Percentiles rank a stretch among this genome's conserved stretches.
Evolutionary conservation across 2,797 vertebrate genomes (phyloP).

Genomic region (Monodelphis domestica): DNA sequence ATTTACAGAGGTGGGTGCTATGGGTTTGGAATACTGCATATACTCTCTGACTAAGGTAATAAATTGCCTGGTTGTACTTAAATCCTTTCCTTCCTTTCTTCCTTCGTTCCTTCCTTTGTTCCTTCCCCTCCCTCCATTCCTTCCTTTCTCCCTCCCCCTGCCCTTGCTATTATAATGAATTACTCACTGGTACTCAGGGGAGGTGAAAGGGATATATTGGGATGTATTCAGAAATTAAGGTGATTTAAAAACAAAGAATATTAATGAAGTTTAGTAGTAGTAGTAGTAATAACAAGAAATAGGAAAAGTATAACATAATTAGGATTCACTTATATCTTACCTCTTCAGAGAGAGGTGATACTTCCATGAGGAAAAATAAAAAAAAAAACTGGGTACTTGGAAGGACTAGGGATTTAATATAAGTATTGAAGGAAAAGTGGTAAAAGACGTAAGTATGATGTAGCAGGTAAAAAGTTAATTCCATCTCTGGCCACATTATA

Average conservation of each 20-base stretch:
- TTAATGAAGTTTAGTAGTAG: neutral
- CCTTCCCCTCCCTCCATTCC: too few relatives aligned
- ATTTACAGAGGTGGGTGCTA: neutral
- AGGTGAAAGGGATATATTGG: neutral
- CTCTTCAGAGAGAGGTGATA: neutral
- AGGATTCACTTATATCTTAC: neutral
- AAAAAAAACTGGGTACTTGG: neutral
- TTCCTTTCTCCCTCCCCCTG: too few relatives aligned
- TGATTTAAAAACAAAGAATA: neutral
- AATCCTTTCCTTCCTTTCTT: neutral
- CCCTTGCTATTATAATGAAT: neutral
- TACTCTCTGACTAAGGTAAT: neutral
- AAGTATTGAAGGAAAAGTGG: neutral
- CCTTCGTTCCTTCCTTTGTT: too few relatives aligned
- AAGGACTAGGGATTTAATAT: neutral
- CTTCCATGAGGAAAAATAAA: neutral
- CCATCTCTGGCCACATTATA: neutral
- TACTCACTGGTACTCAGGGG: neutral
- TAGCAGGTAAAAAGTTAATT: neutral
- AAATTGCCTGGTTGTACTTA: neutral
- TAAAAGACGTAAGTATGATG: neutral
- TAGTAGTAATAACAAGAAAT: neutral
- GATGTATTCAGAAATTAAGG: neutral
- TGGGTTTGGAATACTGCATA: neutral
- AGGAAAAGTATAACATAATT: neutral